Evolutionary conservation across 1,140 invertebrate genomes (phyloP), one percentile per base, ranked within the genome.

Genomic region (Liolophura sinensis): DNA sequence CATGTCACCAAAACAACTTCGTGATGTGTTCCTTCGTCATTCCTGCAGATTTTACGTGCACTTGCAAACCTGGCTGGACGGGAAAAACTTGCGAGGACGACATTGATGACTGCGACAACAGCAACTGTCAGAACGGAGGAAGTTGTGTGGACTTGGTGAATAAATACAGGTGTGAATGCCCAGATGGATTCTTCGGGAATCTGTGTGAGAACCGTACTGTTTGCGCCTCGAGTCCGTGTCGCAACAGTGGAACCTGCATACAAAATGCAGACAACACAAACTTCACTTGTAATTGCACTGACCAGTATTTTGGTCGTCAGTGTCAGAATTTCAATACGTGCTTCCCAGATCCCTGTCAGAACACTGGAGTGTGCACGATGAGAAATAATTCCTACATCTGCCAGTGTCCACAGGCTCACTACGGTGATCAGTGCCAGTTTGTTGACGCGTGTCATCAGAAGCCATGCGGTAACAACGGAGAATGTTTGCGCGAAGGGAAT

Each of bases 41-140:
- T n/a, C 66, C 60, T 6, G 50, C 52, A 16, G 25, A 73, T 47
- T 72, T 64, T 57, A 46, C 27, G 64, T 46, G 66, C 56, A 69
- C 49, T 15, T 82, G 80, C 68, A 24, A 47, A 15, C 49, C 64
- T 25, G 80, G 80, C 0, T 83, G 79, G 73, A 66, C 63, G 12
- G 85, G 85, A 7, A 55, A 70, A 15, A 68, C 65, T 9, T 86
- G 85, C 75, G 72, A 74, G 16, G 31, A 70, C 0, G 60, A 70
- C 16, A 73, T 77, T 14, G 70, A 79, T 62, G 72, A 77, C 51
- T 84, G 82, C 61, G 49, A 52, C 16, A 69, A 67, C 11, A 68
- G 66, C n/a, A 80, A 82, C 0, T 84, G 82, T 74, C 40, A 65
- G 18, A 76, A 82, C 59, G 51, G 65, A 20, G 81, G 74, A 0